Evolutionary conservation across 2,113 vertebrate genomes (phyloP).

Genomic region (Callaeas wilsoni): DNA sequence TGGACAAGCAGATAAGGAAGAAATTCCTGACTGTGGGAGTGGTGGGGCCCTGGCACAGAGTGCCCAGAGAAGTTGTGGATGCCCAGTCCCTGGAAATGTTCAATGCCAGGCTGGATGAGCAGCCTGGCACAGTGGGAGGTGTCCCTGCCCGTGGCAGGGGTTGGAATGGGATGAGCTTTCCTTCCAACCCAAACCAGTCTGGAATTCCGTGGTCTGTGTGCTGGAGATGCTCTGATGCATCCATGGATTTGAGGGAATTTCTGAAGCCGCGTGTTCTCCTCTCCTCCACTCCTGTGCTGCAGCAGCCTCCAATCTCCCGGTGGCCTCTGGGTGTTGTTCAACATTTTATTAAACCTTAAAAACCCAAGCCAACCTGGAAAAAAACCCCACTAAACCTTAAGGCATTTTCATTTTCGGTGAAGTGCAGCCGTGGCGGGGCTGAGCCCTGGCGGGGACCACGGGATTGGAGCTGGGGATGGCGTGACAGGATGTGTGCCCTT

Average conservation of each 20-base stretch:
- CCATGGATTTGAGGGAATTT: not conserved
- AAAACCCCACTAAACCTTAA: not conserved
- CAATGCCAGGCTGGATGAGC: not conserved
- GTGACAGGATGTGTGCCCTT: not conserved
- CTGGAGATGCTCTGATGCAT: not conserved
- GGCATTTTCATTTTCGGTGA: not conserved
- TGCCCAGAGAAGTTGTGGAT: not conserved
- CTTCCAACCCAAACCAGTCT: not conserved
- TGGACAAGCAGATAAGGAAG: not conserved
- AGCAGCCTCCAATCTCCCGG: not conserved
- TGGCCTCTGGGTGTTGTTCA: not conserved
- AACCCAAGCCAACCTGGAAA: not conserved
- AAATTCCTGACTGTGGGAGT: not conserved
- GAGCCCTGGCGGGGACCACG: not conserved
- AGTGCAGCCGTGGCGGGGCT: not conserved
- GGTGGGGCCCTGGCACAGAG: not conserved
- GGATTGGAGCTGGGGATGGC: rapidly evolving
- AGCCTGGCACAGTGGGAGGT: rapidly evolving
- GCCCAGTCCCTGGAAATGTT: not conserved
- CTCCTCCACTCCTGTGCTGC: not conserved
- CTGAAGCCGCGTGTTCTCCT: not conserved
- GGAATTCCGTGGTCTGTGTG: not conserved
- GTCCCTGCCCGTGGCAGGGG: not conserved
- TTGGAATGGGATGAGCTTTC: not conserved
- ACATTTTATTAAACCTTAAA: not conserved